Base-by-base conservation (phyloP, 35 echinoderm and acorn worm genomes). In the Apostichopus japonicus region DNA sequence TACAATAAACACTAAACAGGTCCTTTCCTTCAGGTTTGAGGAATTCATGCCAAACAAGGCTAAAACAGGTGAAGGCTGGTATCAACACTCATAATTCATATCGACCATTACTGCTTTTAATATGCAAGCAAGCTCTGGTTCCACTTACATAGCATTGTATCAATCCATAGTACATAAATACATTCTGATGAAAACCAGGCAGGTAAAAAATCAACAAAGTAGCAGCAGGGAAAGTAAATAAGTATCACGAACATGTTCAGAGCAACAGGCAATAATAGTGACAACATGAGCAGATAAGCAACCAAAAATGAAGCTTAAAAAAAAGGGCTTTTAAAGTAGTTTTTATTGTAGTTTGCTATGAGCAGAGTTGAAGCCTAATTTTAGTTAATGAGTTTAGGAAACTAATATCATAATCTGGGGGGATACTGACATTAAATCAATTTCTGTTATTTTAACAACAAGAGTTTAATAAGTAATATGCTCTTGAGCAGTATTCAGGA, bases 1-100 rank as follows among this genome's bases (percentile, higher is more conserved):
- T 7, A 19, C 71, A 75, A 75, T 61, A 61, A 75, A 75, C 21
- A 75, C 71, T 23, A 21, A 19, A 19, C 71, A 75, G 71, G 16
- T 75, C 71, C 71, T 75, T 75, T 75, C 21, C 21, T 75, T 75
- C 71, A 75, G n/a, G 71, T 19, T 19, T 75, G 71, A 75, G 15
- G n/a, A 21, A 75, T 75, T 75, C 15, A 75, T 75, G 71, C n/a
- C 71, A 75, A 75, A 75, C 71, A 75, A 19, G 71, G 71, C 71
- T 75, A 6, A 75, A 19, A 75, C 15, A 75, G 71, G 71, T 75
- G 71, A 75, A 75, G 71, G 71, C 16, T 75, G 71, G 17, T n/a
- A 75, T 75, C 71, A 75, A 75, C 71, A 75, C 17, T 75, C 71
- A 75, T 75, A 75, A 75, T 75, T 75, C 71, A 75, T 75, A 23